These are phyloP conservation scores for Poecilia gillii DNA, from an alignment of 2,797 vertebrate genomes.

Conservation along the genomic window DNA sequence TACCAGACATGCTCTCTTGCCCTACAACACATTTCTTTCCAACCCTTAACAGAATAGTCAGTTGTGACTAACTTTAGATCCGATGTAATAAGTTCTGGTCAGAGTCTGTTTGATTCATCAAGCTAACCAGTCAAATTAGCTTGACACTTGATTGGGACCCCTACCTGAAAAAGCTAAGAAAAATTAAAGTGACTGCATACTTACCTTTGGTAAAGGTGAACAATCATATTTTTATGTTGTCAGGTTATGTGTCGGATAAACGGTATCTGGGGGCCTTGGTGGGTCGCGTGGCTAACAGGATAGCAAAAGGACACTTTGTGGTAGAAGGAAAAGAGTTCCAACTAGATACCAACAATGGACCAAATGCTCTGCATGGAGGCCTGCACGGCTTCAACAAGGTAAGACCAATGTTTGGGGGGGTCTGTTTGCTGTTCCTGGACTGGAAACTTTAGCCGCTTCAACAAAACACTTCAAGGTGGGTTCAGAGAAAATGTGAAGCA, in stretches of 20 bases:
- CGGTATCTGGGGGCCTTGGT: slow-evolving; percentile 90
- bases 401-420: neutral
- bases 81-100: neutral
- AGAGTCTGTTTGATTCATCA: neutral
- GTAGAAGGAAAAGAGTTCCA: slow-evolving; percentile 84
- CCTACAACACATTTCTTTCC: neutral
- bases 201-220: neutral
- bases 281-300: slow-evolving; percentile 93
- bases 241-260: slow-evolving; percentile 88
- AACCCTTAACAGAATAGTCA: neutral
- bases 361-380: slow-evolving; percentile 93
- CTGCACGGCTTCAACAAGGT: slow-evolving; percentile 93
- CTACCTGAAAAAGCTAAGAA: neutral
- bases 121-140: neutral
- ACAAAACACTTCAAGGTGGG: neutral
- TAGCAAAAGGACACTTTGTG: slow-evolving; percentile 84
- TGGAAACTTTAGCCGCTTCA: neutral
- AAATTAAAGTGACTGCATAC: neutral
- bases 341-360: slow-evolving; percentile 88
- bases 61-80: neutral
- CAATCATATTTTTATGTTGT: neutral
- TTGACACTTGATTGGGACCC: no score
- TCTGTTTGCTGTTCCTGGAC: neutral
- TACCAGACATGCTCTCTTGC: neutral
- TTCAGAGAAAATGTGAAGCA: neutral